Conservation (phyloP, 2,888 invertebrate genomes). For the Papilio protenor region DNA sequence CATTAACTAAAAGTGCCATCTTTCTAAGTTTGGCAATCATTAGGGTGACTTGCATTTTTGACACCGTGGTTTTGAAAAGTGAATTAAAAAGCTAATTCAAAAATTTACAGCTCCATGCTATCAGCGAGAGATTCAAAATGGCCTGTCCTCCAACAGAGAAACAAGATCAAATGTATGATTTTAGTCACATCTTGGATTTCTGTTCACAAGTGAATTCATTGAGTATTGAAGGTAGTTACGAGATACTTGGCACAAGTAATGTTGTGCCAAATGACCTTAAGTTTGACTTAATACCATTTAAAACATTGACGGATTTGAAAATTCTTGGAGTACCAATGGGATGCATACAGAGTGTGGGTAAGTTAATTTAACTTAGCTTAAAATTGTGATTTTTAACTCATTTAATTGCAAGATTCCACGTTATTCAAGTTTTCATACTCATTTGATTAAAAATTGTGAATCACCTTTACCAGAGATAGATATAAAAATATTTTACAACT, state of each 20-base stretch:
- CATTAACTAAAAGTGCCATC: too few species aligned
- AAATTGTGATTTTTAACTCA: too few species aligned
- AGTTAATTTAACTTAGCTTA: conserved; percentile 50
- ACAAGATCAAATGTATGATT: conserved; percentile 92
- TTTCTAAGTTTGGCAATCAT: too few species aligned
- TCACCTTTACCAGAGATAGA: too few species aligned
- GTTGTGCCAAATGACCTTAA: conserved; percentile 91
- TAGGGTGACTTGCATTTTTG: too few species aligned
- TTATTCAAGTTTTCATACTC: too few species aligned
- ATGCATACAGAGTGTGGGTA: conserved; percentile 86
- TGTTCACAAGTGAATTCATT: conserved; percentile 90
- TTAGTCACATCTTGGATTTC: conserved; percentile 96
- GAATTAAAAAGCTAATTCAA: conserved; percentile 18
- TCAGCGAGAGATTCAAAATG: conserved; percentile 93
- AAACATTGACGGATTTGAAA: conserved; percentile 88
- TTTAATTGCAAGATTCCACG: too few species aligned
- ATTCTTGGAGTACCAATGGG: conserved; percentile 88
- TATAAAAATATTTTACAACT: too few species aligned
- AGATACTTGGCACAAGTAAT: conserved; percentile 91
- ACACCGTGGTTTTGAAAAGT: too few species aligned
- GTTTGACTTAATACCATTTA: conserved; percentile 94
- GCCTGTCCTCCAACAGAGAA: conserved; percentile 93
- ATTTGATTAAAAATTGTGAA: too few species aligned
- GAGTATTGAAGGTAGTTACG: conserved; percentile 87
- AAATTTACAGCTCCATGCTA: conserved; percentile 91